Percentiles rank a stretch among this genome's conserved stretches.
Conservation (phyloP, 2,888 invertebrate species). For the Cheilosia vulpina region DNA sequence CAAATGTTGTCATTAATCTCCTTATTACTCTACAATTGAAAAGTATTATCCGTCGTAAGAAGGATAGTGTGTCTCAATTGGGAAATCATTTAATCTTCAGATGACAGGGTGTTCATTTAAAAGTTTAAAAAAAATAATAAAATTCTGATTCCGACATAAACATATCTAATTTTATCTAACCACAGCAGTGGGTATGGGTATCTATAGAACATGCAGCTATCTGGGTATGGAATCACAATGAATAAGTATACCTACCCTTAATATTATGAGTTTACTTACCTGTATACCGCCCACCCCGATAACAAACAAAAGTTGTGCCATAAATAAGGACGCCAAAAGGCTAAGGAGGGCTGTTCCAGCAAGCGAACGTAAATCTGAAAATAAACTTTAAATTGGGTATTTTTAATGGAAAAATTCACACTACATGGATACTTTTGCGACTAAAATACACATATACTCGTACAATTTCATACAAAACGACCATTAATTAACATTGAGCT, state of each 20-base stretch:
- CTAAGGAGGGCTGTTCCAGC: conserved; percentile 88
- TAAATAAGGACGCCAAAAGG: conserved; percentile 87
- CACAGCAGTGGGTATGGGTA: not conserved
- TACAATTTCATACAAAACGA: conserved; percentile 25
- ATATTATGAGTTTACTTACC: conserved; percentile 82
- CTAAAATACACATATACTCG: conserved; percentile 30
- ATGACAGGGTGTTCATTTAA: conserved; percentile 29
- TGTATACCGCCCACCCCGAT: conserved; percentile 88
- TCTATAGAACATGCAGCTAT: not conserved
- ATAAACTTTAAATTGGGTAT: conserved; percentile 84
- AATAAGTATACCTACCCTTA: conserved; percentile 12
- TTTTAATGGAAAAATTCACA: conserved; percentile 55
- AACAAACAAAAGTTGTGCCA: conserved; percentile 88
- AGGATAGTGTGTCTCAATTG: conserved; percentile 23
- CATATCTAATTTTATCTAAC: conserved; percentile 1
- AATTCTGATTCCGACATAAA: not conserved
- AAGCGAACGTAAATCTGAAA: conserved; percentile 87
- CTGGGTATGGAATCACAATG: conserved; percentile 28
- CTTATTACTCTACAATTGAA: conserved; percentile 19
- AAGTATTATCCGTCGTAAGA: conserved; percentile 37
- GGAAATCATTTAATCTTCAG: conserved; percentile 29
- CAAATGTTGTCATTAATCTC: conserved; percentile 32
- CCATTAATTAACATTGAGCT: conserved; percentile 56
- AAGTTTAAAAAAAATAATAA: conserved; percentile 7
- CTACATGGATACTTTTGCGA: conserved; percentile 42